Base-by-base conservation (phyloP, 2,888 invertebrate genomes). In the Oithona nana region DNA sequence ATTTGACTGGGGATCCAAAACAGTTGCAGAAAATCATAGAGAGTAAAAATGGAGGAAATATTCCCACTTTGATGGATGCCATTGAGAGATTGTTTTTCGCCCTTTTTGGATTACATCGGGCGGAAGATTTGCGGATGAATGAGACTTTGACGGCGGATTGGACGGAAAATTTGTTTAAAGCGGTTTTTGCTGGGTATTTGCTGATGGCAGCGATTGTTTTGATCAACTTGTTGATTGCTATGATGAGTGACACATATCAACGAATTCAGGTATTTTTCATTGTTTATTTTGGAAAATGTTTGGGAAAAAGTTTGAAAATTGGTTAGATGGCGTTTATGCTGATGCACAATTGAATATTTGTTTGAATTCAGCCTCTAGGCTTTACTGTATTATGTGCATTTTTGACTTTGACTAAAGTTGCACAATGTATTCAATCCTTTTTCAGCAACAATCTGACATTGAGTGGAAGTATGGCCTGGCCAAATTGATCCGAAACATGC, bases 211-310 rank as follows among this genome's bases (percentile, higher is more conserved):
- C 94, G 74, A 88, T 97, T 77, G 95, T 97, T 74, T 83, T 97
- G 72, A 90, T 95, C 78, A 95, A 97, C 78, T 84, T 97, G 74
- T 86, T 97, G 75, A 97, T 97, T 82, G 97, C 97, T 79, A 95
- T 97, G 95, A 95, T 97, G 94, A 94, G 94, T 77, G 95, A 97
- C 81, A 97, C 97, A 71, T 97, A 98, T 77, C 95, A 97, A 76
- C 83, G 94, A 73, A 95, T 95, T 72, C 77, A 76, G 67, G 74
- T 69, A 60, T 16, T 6, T n/a, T n/a, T n/a, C n/a, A n/a, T n/a
- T n/a, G n/a, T n/a, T n/a, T n/a, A n/a, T n/a, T n/a, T n/a, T n/a
- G n/a, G n/a, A n/a, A n/a, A n/a, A n/a, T n/a, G n/a, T n/a, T n/a
- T n/a, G n/a, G n/a, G n/a, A n/a, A n/a, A n/a, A n/a, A n/a, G n/a